Evolutionary conservation across 2,797 vertebrate genomes (phyloP), one percentile per base, ranked within the genome.

Genomic region (Dromococcyx pavoninus): DNA sequence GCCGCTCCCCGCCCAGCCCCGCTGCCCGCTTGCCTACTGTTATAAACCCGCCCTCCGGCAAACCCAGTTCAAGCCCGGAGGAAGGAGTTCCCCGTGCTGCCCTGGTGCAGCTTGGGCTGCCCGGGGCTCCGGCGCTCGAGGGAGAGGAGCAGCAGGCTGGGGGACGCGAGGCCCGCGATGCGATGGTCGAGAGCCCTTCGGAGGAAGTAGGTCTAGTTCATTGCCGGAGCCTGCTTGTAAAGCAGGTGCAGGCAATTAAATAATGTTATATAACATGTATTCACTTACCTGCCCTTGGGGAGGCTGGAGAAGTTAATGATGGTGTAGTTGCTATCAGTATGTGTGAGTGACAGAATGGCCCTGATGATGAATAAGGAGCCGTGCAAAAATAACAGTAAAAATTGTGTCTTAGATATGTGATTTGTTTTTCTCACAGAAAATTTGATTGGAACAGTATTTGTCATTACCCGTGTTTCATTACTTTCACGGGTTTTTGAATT

Each of bases 231-330:
- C 57, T 77, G 37, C 60, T 86, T 33, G 56, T 62, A 46, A 72
- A 85, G 92, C 95, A 97, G 91, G 88, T 97, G 91, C 92, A 50
- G 85, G 79, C 84, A 91, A 86, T 88, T n/a, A 86, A 79, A 83
- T 33, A 66, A 82, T 74, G 51, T 86, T 86, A 44, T 64, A 77
- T 56, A 66, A 33, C 25, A 2, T 12, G 37, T 4, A 46, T 75
- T 78, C 28, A 9, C 35, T 64, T 44, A 4, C 43, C 39, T 72
- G 88, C 41, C 37, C 10, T 3, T 46, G 51, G n/a, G 64, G 43
- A 89, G 37, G 73, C 30, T 88, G 57, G 37, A 23, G 65, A 93
- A 91, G 93, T 93, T 93, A 53, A 65, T 37, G 19, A 28, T 7
- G 53, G 64, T 65, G 88, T 41, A 13, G 79, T 50, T 53, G 62